Evolutionary conservation across 2,888 invertebrate genomes (phyloP), one percentile per base, ranked within the genome.

Genomic region (Pyrrhia umbra): DNA sequence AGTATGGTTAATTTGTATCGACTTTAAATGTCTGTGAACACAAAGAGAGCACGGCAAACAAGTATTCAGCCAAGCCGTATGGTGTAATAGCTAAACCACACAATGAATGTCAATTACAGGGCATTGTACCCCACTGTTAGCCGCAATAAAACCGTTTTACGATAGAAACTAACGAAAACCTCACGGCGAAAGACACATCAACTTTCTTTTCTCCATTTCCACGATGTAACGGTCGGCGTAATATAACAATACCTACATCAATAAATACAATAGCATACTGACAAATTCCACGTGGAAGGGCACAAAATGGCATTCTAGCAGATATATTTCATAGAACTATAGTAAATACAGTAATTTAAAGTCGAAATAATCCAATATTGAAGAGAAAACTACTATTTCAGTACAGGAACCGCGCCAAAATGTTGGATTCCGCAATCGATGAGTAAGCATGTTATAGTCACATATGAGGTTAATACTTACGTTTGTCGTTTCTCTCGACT

Each of bases 321-420:
- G 10, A 46, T 39, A 37, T 30, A 42, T 47, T 9, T 25, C 6
- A n/a, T n/a, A 34, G 15, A 25, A 8, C 6, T 6, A 9, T 0
- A 5, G 5, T 27, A 27, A 5, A 23, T 25, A 62, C 1, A 20
- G 9, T 10, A 18, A 27, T 18, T 30, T 37, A 13, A 3, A 45
- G 6, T n/a, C 1, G 6, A 62, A 49, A 39, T 23, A 1, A 10
- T 16, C 4, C 30, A 21, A 40, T 59, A 46, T n/a, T 40, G 18
- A 0, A 43, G 6, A 23, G 25, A 43, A 62, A 16, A 25, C n/a
- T 4, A 4, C 42, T 13, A 25, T 56, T 34, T n/a, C n/a, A 20
- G 1, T 59, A n/a, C 20, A 54, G 55, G 52, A 73, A 69, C 62
- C 75, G 74, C 78, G 78, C 78, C 78, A 79, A 80, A 79, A 79